phyloP scores from a whole-genome alignment of 2,113 vertebrate genomes.

The Nicator chloris region DNA sequence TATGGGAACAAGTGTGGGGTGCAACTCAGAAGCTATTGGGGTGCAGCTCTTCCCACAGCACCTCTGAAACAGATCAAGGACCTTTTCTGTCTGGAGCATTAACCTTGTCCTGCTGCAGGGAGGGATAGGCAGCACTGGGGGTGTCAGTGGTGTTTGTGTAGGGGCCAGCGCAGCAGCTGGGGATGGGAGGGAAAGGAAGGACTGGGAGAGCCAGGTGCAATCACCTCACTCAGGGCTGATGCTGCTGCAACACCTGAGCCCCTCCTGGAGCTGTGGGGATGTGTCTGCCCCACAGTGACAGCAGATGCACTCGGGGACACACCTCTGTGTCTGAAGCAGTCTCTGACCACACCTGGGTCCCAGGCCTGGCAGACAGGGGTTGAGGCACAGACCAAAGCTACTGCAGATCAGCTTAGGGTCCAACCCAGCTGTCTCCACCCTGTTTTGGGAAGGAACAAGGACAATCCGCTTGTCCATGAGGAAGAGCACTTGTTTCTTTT shows the following conservation, averaged over 20 bases:
- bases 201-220: neutral
- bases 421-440: neutral
- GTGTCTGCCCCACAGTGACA: neutral
- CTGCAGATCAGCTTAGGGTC: neutral
- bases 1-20: neutral
- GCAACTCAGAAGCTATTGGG: neutral
- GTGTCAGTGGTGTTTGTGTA: neutral
- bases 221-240: neutral
- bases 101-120: neutral
- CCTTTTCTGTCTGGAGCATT: neutral
- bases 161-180: neutral
- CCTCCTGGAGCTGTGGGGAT: neutral
- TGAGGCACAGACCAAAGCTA: neutral
- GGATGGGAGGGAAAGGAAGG: neutral
- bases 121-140: neutral
- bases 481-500: neutral
- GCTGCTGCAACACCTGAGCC: neutral
- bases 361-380: accelerated
- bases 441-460: neutral
- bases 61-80: neutral
- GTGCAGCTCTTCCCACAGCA: neutral
- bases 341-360: neutral
- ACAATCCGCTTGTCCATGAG: neutral
- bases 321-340: neutral
- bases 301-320: accelerated